These are phyloP conservation scores for Rattus rattus DNA, from an alignment of 2,113 vertebrate genomes.

Conservation along the genomic window DNA sequence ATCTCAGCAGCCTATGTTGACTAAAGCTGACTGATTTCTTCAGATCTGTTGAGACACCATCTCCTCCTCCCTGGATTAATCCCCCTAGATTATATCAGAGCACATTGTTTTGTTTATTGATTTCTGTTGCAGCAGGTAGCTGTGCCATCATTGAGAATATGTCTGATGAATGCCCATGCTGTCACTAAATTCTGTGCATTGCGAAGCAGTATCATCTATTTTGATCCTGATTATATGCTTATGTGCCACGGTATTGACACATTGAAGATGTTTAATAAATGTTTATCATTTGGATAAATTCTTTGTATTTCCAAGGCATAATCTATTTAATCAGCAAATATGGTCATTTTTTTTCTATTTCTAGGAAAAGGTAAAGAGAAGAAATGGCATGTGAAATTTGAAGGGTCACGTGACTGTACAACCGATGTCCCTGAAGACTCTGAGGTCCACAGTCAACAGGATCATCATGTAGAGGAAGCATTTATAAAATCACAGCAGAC, in stretches of 20 bases:
- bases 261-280: neutral
- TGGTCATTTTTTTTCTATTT: conserved; percentile 34
- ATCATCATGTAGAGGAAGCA: neutral
- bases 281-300: neutral
- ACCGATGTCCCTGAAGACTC: neutral
- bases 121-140: neutral
- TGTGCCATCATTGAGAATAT: neutral
- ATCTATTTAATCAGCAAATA: neutral
- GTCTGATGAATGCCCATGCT: neutral
- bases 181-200: neutral
- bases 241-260: neutral
- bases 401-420: neutral
- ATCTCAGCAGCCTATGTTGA: neutral
- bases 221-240: neutral
- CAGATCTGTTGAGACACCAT: neutral
- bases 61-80: neutral
- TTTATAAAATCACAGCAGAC: neutral
- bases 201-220: neutral
- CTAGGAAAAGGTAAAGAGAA: conserved; percentile 22
- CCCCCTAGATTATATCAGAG: neutral
- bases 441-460: neutral
- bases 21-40: neutral
- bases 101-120: neutral
- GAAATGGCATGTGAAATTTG: neutral
- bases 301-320: conserved; percentile 16